phyloP scores from a whole-genome alignment of 2,113 vertebrate species.

The Austrofundulus limnaeus region DNA sequence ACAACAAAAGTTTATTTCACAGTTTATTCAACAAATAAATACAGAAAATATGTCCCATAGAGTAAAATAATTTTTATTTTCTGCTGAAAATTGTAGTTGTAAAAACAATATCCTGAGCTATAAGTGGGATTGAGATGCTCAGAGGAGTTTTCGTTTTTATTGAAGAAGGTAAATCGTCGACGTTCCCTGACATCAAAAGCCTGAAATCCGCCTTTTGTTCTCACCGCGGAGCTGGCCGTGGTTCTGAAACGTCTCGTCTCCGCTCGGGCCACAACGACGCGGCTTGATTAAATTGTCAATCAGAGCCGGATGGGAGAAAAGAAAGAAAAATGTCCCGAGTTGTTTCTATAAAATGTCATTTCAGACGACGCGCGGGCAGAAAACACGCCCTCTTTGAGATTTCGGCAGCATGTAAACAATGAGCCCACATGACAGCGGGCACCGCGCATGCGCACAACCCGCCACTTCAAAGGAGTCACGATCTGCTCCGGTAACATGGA shows the following conservation, averaged over 20 bases:
- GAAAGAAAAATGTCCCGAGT: not conserved
- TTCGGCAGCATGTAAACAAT: conserved; percentile 76
- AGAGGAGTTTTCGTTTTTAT: conserved; percentile 39
- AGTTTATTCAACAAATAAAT: no score
- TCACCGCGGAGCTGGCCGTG: conserved; percentile 76
- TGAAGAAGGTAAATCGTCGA: conserved; percentile 20
- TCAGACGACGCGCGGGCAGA: not conserved
- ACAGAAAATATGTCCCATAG: no score
- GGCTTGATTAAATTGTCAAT: not conserved
- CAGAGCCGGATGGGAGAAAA: not conserved
- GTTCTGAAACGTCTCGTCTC: conserved; percentile 74
- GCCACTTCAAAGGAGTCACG: conserved; percentile 66
- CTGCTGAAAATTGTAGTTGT: no score
- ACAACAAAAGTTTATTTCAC: no score
- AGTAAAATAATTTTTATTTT: no score
- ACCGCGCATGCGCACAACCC: conserved; percentile 60
- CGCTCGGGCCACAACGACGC: conserved; percentile 22
- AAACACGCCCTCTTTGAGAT: conserved; percentile 51
- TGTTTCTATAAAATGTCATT: not conserved
- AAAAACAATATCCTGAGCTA: no score
- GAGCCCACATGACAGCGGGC: conserved; percentile 72
- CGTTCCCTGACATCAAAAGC: conserved; percentile 74
- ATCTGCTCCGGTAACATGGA: conserved; percentile 27
- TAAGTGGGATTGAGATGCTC: not conserved
- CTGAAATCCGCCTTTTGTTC: conserved; percentile 83